Base-by-base conservation (phyloP, 2,888 invertebrate genomes). In the Ypsolopha sequella region DNA sequence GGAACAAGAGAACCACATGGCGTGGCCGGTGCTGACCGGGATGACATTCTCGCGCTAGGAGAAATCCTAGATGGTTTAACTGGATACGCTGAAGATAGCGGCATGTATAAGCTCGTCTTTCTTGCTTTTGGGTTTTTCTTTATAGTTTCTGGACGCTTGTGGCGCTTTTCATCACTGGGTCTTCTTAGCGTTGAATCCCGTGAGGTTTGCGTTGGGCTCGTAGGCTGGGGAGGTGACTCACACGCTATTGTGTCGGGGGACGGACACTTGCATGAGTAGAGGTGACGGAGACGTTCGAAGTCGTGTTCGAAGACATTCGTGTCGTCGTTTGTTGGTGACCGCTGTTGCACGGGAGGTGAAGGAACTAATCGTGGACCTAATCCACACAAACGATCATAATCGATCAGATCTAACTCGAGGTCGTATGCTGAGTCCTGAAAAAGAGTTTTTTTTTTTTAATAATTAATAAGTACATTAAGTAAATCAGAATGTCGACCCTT, bases 11-110 rank as follows among this genome's bases (percentile, higher is more conserved):
- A 90, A 36, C 92, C 91, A 56, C 91, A 91, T 0, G 95, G 95
- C 0, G 94, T 95, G 2, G 92, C 93, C 0, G 95, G 95, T 0
- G 95, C 95, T 0, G 94, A 94, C 33, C 93, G 81, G 0, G 94
- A 93, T 7, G 93, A 82, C 84, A 91, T 91, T 44, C 91, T 86
- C 54, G 88, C 76, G 49, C 80, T 77, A 0, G 85, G 80, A 1
- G 82, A 79, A 52, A 76, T 68, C 56, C 80, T 68, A 1, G 79
- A 66, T 50, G 68, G 73, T 57, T 79, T 71, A 13, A 67, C 71
- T 9, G 73, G 70, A 52, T 75, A 76, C 51, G 67, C 84, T 62
- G 62, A 67, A 41, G 86, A 80, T 55, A 92, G 77, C 6, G 92
- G 92, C 88, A 92, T 91, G 65, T 92, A 92, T 68, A 92, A 80